Evolutionary conservation across 1,140 invertebrate species (phyloP).

Genomic region (Scaptomyza graminum): DNA sequence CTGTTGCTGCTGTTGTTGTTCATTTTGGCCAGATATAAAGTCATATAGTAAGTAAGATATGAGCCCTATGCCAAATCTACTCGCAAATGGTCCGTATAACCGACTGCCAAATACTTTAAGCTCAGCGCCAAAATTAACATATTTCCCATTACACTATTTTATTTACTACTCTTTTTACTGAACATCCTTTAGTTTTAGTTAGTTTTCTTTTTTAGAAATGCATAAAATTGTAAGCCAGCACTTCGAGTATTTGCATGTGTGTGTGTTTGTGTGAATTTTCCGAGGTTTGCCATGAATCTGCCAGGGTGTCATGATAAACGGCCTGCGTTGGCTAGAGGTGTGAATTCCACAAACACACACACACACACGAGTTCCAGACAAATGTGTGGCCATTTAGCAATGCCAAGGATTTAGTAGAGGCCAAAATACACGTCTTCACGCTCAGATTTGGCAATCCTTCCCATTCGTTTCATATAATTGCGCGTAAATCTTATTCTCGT

Average conservation of each 20-base stretch:
- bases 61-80: constrained; percentile 11
- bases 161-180: constrained; percentile 36
- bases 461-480: constrained; percentile 33
- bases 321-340: constrained; percentile 50
- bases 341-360: constrained; percentile 33
- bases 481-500: constrained; percentile 36
- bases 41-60: constrained; percentile 73
- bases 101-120: constrained; percentile 22
- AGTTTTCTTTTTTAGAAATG: constrained; percentile 45
- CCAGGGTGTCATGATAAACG: constrained; percentile 58
- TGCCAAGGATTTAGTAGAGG: constrained; percentile 50
- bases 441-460: constrained; percentile 30
- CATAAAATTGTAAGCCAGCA: constrained; percentile 51
- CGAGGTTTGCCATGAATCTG: constrained; percentile 2
- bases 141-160: constrained; percentile 37
- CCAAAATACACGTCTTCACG: constrained; percentile 16
- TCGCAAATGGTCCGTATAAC: constrained; percentile 16
- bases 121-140: constrained; percentile 59
- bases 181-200: background rate
- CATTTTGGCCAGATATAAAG: constrained; percentile 68
- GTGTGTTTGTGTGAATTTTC: constrained; percentile 20
- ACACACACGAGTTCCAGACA: constrained; percentile 14
- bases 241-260: constrained; percentile 2
- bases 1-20: constrained; percentile 39
- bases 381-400: constrained; percentile 60